These are phyloP conservation scores for Zosterops pallidus DNA, from an alignment of 2,113 vertebrate genomes.

Conservation along the genomic window DNA sequence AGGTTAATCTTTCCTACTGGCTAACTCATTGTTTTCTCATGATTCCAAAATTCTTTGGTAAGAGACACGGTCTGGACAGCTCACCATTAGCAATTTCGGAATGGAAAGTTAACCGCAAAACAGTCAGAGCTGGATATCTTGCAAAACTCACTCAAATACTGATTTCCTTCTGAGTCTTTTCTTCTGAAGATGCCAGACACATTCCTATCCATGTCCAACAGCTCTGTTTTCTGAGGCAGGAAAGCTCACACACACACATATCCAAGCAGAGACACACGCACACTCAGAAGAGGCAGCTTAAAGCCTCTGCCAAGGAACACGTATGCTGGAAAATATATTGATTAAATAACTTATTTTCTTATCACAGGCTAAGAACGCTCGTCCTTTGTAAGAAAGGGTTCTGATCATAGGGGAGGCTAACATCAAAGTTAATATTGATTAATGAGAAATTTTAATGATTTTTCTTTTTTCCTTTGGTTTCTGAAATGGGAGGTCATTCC, in stretches of 20 bases:
- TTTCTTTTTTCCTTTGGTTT: background rate
- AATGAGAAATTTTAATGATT: background rate
- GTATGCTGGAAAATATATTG: constrained; percentile 52
- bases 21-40: constrained; percentile 59
- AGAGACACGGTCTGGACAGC: constrained; percentile 49
- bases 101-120: constrained; percentile 54
- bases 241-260: background rate
- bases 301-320: constrained; percentile 40
- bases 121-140: constrained; percentile 55
- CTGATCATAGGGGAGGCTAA: background rate
- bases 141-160: constrained; percentile 25
- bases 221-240: constrained; percentile 33
- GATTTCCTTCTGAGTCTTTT: constrained; percentile 44
- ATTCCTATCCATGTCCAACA: constrained; percentile 62
- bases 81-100: constrained; percentile 61
- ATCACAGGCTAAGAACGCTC: background rate
- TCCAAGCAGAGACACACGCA: background rate
- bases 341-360: constrained; percentile 47
- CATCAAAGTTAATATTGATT: background rate
- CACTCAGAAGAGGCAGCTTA: background rate
- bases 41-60: constrained; percentile 61
- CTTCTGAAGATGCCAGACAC: constrained; percentile 52
- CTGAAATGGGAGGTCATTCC: background rate
- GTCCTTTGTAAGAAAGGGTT: background rate
- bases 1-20: constrained; percentile 53